Evolutionary conservation across 2,888 invertebrate species (phyloP).

Genomic region (Hemicrepidius hirtus): DNA sequence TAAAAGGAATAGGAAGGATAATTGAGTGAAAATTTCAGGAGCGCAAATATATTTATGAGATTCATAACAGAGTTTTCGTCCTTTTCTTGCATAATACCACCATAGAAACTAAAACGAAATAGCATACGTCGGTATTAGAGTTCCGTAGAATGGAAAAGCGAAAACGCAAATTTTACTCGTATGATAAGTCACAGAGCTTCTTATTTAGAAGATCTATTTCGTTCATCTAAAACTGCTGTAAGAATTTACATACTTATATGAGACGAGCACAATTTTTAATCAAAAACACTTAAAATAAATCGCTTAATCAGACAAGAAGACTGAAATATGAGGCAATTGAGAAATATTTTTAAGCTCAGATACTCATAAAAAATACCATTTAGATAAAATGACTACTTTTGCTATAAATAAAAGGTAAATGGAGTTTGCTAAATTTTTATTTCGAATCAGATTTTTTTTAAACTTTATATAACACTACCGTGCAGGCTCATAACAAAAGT

Average conservation of each 20-base stretch:
- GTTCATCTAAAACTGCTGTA: background rate
- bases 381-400: too few relatives aligned
- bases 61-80: conserved; percentile 24
- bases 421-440: too few relatives aligned
- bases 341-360: too few relatives aligned
- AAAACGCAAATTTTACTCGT: conserved; percentile 24
- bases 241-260: conserved; percentile 15
- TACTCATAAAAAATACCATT: too few relatives aligned
- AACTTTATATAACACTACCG: too few relatives aligned
- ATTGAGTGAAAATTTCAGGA: conserved; percentile 30
- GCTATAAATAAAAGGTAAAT: too few relatives aligned
- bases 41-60: conserved; percentile 29
- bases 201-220: conserved; percentile 20
- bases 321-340: too few relatives aligned
- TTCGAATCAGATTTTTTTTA: too few relatives aligned
- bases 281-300: background rate
- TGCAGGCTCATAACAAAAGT: too few relatives aligned
- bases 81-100: background rate
- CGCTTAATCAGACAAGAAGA: too few relatives aligned
- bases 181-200: conserved; percentile 11
- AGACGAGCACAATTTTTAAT: background rate
- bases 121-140: conserved; percentile 20
- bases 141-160: conserved; percentile 14
- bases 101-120: conserved; percentile 6
- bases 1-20: conserved; percentile 29